Evolutionary conservation across 2,888 invertebrate genomes (phyloP).

Genomic region (Mylabris sibirica): DNA sequence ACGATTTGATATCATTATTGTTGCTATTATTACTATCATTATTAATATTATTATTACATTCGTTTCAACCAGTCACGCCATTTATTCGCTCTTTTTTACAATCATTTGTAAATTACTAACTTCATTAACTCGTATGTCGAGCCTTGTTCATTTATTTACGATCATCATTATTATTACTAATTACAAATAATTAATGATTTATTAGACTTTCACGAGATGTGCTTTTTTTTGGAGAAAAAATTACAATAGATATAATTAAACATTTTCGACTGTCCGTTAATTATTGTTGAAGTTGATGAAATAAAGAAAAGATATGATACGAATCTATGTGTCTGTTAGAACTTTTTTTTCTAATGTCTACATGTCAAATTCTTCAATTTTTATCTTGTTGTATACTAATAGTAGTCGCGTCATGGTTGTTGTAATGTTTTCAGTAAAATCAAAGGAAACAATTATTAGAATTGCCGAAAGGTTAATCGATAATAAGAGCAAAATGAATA

Average conservation of each 20-base stretch:
- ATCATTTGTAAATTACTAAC: constrained; percentile 22
- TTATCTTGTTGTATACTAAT: neutral
- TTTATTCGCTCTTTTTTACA: neutral
- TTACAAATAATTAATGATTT: neutral
- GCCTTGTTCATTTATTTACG: neutral
- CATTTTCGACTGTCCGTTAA: neutral
- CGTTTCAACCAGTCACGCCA: constrained; percentile 13
- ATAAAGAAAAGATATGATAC: neutral
- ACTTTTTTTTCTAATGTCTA: neutral
- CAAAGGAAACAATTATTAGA: neutral
- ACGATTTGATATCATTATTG: constrained; percentile 29
- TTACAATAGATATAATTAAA: neutral
- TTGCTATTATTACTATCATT: neutral
- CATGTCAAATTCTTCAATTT: neutral
- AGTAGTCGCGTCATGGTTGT: neutral
- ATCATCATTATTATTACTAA: neutral
- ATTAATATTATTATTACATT: too few relatives aligned
- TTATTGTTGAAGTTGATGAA: neutral
- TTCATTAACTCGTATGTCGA: neutral
- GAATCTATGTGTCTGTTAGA: neutral
- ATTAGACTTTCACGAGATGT: neutral
- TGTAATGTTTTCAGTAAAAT: constrained; percentile 2
- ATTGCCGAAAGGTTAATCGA: constrained; percentile 2
- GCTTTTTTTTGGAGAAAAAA: neutral
- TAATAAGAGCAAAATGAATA: neutral